These are phyloP conservation scores for Styela clava DNA, from an alignment of 23 tunicate species.

Conservation along the genomic window DNA sequence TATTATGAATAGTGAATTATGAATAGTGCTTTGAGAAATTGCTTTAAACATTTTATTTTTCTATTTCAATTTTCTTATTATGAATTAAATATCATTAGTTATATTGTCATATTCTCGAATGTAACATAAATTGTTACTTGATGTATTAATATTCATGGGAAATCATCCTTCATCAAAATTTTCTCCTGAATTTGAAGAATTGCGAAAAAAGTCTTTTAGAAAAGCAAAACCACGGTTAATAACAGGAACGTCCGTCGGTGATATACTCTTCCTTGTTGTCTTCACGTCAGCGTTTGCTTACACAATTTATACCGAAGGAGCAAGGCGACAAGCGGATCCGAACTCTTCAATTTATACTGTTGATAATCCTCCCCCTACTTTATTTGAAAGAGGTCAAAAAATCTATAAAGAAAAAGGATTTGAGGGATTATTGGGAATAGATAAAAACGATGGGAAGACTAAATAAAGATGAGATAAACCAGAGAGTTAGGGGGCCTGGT, in stretches of 20 bases:
- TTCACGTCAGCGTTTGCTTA: not conserved
- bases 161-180: not conserved
- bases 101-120: too few relatives aligned
- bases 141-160: not conserved
- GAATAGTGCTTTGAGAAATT: too few relatives aligned
- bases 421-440: not conserved
- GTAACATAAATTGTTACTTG: not conserved
- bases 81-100: too few relatives aligned
- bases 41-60: too few relatives aligned
- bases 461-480: constrained; percentile 44
- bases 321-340: too few relatives aligned
- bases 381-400: not conserved
- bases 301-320: not conserved
- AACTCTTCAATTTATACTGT: constrained; percentile 15
- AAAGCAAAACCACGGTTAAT: not conserved
- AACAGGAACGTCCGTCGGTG: not conserved
- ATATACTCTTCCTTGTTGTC: not conserved
- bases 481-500: constrained; percentile 58
- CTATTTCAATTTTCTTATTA: too few relatives aligned
- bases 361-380: constrained; percentile 30
- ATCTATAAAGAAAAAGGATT: constrained; percentile 12
- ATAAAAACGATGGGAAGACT: constrained; percentile 54
- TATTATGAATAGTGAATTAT: too few relatives aligned
- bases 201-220: not conserved
- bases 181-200: not conserved